phyloP scores from a whole-genome alignment of 2,797 vertebrate genomes.

The Eidolon dupreanum region DNA sequence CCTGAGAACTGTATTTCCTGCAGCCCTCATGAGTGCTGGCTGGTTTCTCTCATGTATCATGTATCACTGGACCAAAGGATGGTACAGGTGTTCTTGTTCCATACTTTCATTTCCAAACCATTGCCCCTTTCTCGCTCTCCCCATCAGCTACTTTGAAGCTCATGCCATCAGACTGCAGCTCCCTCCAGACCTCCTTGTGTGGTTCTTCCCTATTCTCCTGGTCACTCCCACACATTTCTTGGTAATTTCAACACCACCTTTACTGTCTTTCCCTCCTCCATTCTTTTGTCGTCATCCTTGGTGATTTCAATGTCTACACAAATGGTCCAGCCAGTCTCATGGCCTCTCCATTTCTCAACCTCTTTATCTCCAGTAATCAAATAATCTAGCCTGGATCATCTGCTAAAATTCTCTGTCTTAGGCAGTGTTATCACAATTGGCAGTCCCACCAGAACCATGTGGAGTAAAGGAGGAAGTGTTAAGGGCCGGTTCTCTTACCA shows the following conservation, averaged over 20 bases:
- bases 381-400: background rate
- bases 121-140: background rate
- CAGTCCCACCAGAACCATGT: background rate
- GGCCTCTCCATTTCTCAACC: background rate
- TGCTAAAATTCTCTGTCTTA: background rate
- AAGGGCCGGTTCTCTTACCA: background rate
- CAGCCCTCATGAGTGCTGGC: background rate
- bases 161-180: background rate
- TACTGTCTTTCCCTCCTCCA: background rate
- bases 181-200: background rate
- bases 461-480: background rate
- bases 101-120: background rate
- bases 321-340: background rate
- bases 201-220: background rate
- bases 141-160: background rate
- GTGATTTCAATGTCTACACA: background rate
- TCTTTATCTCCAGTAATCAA: background rate
- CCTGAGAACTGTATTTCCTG: background rate
- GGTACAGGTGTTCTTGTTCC: background rate
- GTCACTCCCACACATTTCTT: background rate
- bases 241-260: background rate
- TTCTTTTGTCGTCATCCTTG: background rate
- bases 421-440: accelerated
- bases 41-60: background rate
- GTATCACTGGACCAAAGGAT: background rate